Conservation (phyloP, 2,888 invertebrate genomes). For the Gerris lacustris region DNA sequence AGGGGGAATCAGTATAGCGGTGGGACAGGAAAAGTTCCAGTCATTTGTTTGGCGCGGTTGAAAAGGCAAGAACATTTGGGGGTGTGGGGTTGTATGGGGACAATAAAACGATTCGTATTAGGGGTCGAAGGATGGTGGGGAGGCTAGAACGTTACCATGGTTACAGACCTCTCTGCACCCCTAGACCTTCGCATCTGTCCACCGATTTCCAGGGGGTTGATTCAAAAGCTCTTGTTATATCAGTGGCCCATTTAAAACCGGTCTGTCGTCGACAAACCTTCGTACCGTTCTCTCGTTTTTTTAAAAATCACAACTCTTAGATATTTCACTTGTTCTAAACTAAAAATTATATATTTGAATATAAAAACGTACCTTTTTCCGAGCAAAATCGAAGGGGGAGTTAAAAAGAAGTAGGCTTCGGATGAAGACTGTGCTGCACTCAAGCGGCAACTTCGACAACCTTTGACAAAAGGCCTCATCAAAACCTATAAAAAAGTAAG, state of each 20-base stretch:
- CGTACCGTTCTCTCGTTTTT: too few relatives aligned
- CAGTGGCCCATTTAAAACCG: background rate
- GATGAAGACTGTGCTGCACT: too few relatives aligned
- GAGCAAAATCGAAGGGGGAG: too few relatives aligned
- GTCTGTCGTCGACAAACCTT: background rate
- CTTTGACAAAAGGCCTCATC: too few relatives aligned
- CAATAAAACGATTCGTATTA: conserved; percentile 1
- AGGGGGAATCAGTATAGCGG: too few relatives aligned
- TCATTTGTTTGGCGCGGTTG: background rate
- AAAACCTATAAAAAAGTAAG: too few relatives aligned
- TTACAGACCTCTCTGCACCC: background rate
- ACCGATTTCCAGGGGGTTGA: background rate
- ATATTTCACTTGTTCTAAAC: too few relatives aligned
- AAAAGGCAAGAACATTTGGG: background rate
- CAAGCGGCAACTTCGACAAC: too few relatives aligned
- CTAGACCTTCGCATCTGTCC: background rate
- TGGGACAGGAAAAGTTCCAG: background rate
- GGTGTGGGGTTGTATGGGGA: background rate
- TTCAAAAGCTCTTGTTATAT: background rate
- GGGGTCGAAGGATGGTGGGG: background rate
- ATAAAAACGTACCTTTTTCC: too few relatives aligned
- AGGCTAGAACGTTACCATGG: background rate
- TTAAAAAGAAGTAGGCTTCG: too few relatives aligned
- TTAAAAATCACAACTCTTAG: too few relatives aligned
- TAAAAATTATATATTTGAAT: too few relatives aligned